Conservation (phyloP, 53 echinoderm and acorn worm species). For the Patiria pectinifera region DNA sequence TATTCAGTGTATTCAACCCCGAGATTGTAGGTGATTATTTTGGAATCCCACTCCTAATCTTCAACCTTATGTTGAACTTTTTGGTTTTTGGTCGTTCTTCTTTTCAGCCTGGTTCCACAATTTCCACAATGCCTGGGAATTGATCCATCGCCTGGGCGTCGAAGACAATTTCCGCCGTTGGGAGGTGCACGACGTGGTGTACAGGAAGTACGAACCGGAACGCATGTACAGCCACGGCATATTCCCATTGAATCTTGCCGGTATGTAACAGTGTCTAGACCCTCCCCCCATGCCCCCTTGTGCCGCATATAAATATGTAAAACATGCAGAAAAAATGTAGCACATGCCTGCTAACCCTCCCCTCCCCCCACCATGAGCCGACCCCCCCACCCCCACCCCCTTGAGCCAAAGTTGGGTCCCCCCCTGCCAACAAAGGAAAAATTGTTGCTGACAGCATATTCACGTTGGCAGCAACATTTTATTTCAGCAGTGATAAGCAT, state of each 20-base stretch:
- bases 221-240: slow-evolving; percentile 86
- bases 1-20: too few species aligned
- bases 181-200: slow-evolving; percentile 86
- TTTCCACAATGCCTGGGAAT: slow-evolving; percentile 86
- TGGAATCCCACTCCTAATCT: too few species aligned
- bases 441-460: neutral
- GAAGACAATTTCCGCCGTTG: slow-evolving; percentile 82
- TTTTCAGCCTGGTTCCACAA: slow-evolving; percentile 93
- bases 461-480: neutral
- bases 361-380: too few species aligned
- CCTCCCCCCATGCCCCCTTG: too few species aligned
- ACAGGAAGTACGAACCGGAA: slow-evolving; percentile 84
- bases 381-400: too few species aligned
- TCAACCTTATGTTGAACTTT: neutral
- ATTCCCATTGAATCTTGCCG: slow-evolving; percentile 88
- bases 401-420: slow-evolving; percentile 1
- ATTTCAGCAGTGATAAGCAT: neutral
- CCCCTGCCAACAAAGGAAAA: neutral
- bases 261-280: slow-evolving; percentile 25
- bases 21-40: too few species aligned
- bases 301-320: too few species aligned
- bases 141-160: slow-evolving; percentile 79
- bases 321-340: too few species aligned
- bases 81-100: neutral
- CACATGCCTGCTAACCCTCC: too few species aligned